Evolutionary conservation across 2,113 vertebrate genomes (phyloP).

Genomic region (Oriolus oriolus): DNA sequence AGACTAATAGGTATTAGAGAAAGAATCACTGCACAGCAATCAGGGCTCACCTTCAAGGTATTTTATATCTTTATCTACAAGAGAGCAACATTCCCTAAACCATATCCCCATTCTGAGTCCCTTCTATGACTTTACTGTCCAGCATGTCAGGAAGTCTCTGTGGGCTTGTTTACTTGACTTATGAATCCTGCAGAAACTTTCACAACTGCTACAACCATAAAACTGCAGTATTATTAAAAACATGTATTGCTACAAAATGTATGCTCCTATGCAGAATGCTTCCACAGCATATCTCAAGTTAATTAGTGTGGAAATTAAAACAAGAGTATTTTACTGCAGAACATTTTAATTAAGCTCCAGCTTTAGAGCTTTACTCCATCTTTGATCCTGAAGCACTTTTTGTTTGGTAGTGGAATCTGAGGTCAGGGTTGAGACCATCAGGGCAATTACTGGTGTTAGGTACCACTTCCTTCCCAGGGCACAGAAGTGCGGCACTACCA

Average conservation of each 20-base stretch:
- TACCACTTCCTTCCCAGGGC: neutral
- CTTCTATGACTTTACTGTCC: neutral
- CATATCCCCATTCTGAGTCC: neutral
- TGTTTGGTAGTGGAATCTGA: neutral
- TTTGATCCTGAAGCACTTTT: neutral
- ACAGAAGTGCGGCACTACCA: neutral
- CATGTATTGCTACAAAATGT: neutral
- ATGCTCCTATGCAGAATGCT: neutral
- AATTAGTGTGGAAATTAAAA: neutral
- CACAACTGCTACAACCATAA: neutral
- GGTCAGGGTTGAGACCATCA: neutral
- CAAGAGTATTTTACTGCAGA: neutral
- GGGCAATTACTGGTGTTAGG: neutral
- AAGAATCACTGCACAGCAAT: neutral
- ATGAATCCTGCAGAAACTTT: neutral
- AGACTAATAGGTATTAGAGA: neutral
- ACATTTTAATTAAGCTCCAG: neutral
- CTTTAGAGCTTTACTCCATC: neutral
- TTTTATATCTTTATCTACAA: neutral
- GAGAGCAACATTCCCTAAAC: neutral
- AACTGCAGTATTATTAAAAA: neutral
- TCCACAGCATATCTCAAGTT: neutral
- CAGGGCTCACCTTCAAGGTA: neutral
- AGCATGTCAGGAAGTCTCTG: neutral
- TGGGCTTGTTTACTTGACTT: neutral